phyloP scores from a whole-genome alignment of 2,113 vertebrate genomes.

The Boulengeromyrus knoepffleri region DNA sequence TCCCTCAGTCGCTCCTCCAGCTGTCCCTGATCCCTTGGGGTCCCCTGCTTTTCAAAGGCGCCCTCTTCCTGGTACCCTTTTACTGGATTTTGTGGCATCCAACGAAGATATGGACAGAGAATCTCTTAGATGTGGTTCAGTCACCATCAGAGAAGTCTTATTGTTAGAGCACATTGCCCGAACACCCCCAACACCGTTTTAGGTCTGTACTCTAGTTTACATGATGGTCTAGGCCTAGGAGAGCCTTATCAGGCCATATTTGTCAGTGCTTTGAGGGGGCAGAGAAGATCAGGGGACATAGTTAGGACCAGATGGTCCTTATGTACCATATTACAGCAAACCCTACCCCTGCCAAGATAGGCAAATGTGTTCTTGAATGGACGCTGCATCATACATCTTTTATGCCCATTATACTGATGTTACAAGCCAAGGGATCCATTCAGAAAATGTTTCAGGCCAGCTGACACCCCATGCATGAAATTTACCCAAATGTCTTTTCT shows the following conservation, averaged over 20 bases:
- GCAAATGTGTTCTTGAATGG: background rate
- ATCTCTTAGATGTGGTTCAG: background rate
- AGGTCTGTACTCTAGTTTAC: background rate
- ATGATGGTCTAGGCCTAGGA: background rate
- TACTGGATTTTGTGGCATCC: background rate
- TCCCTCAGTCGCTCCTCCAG: background rate
- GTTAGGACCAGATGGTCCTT: background rate
- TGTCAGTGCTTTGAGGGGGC: background rate
- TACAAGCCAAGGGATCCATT: background rate
- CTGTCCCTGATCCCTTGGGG: background rate
- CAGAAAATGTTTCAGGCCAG: background rate
- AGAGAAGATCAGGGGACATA: background rate
- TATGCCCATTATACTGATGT: background rate
- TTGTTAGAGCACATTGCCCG: background rate
- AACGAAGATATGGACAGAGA: background rate
- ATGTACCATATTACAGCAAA: background rate
- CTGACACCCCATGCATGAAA: background rate
- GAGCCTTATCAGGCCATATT: background rate
- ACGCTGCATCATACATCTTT: background rate
- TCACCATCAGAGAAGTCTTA: background rate
- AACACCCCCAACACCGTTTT: background rate
- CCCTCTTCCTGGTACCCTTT: background rate
- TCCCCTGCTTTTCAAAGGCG: background rate
- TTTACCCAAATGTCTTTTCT: background rate
- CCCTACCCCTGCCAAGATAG: background rate